Conservation (phyloP, 2,888 invertebrate genomes). For the Zootermopsis nevadensis region DNA sequence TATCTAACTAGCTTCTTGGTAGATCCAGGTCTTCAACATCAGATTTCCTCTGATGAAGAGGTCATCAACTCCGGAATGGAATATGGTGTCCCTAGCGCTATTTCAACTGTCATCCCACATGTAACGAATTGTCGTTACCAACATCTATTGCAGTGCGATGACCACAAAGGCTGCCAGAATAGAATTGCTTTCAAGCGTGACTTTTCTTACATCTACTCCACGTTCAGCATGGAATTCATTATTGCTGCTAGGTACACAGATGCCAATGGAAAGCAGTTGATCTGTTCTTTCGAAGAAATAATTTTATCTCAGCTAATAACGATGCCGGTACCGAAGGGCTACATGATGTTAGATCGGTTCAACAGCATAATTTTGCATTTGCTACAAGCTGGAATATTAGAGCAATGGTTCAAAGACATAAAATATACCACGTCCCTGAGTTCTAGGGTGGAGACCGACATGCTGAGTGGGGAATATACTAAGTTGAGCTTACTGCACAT, state of each 20-base stretch:
- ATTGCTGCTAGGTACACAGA: not conserved
- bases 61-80: slow-evolving; percentile 29
- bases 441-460: not conserved
- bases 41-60: slow-evolving; percentile 25
- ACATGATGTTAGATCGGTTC: not conserved
- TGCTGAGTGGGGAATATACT: not conserved
- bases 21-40: slow-evolving; percentile 35
- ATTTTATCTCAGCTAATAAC: not conserved
- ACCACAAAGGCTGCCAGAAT: not conserved
- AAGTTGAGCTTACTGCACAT: not conserved
- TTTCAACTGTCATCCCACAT: not conserved
- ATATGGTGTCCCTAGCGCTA: slow-evolving; percentile 2
- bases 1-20: slow-evolving; percentile 28
- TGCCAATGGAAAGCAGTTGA: not conserved
- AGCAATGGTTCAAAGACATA: not conserved
- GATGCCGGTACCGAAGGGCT: not conserved
- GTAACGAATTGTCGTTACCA: not conserved
- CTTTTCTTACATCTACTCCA: not conserved
- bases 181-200: not conserved
- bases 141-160: not conserved
- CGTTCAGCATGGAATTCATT: not conserved
- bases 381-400: not conserved
- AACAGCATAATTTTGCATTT: not conserved
- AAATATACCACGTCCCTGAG: not conserved
- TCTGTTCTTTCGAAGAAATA: not conserved